These are phyloP conservation scores for Alfaro cultratus DNA, from an alignment of 2,797 vertebrate genomes.

Conservation along the genomic window DNA sequence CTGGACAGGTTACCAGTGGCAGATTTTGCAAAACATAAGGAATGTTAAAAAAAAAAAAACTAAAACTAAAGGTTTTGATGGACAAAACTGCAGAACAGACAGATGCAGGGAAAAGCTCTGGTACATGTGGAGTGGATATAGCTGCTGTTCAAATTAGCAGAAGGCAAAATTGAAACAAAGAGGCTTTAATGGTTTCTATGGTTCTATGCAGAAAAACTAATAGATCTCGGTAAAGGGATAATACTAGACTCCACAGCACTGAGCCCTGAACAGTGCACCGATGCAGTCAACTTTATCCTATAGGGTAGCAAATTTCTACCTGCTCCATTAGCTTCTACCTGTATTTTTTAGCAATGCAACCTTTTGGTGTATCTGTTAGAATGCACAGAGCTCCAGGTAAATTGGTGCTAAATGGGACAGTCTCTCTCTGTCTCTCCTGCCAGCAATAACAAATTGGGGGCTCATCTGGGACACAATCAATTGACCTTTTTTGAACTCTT, in stretches of 20 bases:
- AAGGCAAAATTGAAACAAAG: not conserved
- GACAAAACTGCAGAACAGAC: not conserved
- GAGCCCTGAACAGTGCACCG: not conserved
- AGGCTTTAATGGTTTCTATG: not conserved
- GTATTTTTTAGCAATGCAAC: not conserved
- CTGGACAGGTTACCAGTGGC: no score
- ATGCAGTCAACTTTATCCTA: not conserved
- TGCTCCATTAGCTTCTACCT: not conserved
- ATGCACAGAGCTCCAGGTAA: not conserved
- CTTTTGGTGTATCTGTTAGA: no score
- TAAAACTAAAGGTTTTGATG: not conserved
- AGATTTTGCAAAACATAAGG: not conserved
- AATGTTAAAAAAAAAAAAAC: no score
- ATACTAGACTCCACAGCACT: not conserved
- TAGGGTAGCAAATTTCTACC: not conserved
- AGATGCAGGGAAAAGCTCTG: not conserved
- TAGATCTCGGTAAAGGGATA: not conserved
- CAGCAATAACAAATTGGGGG: not conserved
- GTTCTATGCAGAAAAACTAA: not conserved
- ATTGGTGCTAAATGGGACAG: not conserved
- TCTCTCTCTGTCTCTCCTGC: not conserved
- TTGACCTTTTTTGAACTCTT: no score
- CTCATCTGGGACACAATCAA: no score
- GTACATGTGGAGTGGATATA: not conserved
- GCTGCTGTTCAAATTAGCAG: not conserved